phyloP scores from a whole-genome alignment of 2,113 vertebrate species.

The Nipponia nippon region DNA sequence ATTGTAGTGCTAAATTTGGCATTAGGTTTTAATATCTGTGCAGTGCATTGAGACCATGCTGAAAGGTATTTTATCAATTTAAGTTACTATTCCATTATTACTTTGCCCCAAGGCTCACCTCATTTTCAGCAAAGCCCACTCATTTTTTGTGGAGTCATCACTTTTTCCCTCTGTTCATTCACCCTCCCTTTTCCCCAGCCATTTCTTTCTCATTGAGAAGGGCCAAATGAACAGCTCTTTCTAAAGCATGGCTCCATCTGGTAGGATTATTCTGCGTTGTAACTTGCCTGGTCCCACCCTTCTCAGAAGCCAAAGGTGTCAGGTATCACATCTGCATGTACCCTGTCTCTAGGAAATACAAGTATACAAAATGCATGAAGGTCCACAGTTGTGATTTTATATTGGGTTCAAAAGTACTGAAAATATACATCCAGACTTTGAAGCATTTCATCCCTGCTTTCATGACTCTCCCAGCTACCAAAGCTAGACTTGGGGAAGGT shows the following conservation, averaged over 20 bases:
- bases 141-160: conserved; percentile 43
- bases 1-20: conserved; percentile 56
- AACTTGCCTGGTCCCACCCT: neutral
- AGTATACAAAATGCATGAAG: neutral
- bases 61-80: conserved; percentile 58
- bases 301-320: neutral
- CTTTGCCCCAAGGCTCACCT: conserved; percentile 30
- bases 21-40: conserved; percentile 52
- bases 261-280: neutral
- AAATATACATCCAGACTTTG: neutral
- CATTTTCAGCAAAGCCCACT: conserved; percentile 10
- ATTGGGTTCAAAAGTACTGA: neutral
- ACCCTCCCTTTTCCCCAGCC: neutral
- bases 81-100: conserved; percentile 45
- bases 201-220: neutral
- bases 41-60: conserved; percentile 37
- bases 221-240: neutral
- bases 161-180: neutral
- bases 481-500: neutral
- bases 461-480: neutral
- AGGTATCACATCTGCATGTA: neutral
- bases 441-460: neutral
- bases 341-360: neutral
- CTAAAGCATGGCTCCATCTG: neutral
- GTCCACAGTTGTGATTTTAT: neutral